Evolutionary conservation across 1,140 invertebrate species (phyloP), one percentile per base, ranked within the genome.

Genomic region (Leptoteleia sp.): DNA sequence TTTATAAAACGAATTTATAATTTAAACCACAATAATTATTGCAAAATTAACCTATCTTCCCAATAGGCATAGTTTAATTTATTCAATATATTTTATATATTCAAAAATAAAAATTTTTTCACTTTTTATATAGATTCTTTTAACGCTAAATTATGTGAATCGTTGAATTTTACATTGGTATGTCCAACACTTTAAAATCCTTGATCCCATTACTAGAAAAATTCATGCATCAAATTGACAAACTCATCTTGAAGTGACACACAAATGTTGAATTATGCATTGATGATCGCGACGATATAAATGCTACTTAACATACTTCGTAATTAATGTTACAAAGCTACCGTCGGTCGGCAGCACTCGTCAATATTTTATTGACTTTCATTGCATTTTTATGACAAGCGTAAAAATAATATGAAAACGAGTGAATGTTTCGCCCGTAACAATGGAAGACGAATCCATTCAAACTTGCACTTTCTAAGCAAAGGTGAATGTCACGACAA

Each of bases 401-500:
- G 29, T 38, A 37, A 52, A 59, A 75, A 59, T 42, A 12, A 35
- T 29, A 25, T 25, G 35, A 57, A 38, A 48, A 67, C 50, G 22
- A 67, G 72, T 48, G 62, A 76, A 62, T 40, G 48, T 8, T 7
- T 1, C 7, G 12, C n/a, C 22, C 15, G 11, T 29, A 72, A 76
- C 62, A 76, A 76, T 62, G 31, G 38, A 43, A 76, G 72, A 76
- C 38, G 48, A 54, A 45, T 68, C 54, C 55, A 52, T 62, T 68
- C 54, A 68, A 76, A 76, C 72, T 67, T 62, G 64, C 72, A 68
- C 64, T 76, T 76, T 76, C 72, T 76, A 76, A 61, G 64, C 64
- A 29, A 76, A 76, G 72, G 72, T 76, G 72, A 76, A 76, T 76
- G 72, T 76, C 72, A 76, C 64, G 61, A 76, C 55, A 62, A 68